Conservation (phyloP, 1,140 invertebrate species). For the Drosophila bocqueti region DNA sequence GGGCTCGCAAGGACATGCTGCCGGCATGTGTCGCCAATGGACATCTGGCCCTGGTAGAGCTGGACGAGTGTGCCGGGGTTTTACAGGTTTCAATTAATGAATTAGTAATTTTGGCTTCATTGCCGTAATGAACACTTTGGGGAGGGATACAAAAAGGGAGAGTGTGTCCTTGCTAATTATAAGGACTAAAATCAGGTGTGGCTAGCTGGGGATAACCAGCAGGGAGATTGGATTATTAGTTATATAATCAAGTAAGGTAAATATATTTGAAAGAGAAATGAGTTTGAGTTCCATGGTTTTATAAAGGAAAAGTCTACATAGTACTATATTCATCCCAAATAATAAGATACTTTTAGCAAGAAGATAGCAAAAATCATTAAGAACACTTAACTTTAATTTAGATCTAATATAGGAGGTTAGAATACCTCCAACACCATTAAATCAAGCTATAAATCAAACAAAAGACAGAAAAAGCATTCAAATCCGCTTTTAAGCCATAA, state of each 20-base stretch:
- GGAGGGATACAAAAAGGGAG: conserved; percentile 1
- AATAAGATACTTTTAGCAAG: not conserved
- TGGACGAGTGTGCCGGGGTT: conserved; percentile 20
- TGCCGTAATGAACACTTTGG: conserved; percentile 68
- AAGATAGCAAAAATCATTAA: not conserved
- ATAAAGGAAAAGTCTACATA: not conserved
- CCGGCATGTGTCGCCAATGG: conserved; percentile 44
- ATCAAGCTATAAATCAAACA: not conserved
- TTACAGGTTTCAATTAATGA: conserved; percentile 75
- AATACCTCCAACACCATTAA: not conserved
- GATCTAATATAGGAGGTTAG: too few species aligned
- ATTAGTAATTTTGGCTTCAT: conserved; percentile 79
- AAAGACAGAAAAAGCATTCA: not conserved
- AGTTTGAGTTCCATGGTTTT: too few species aligned
- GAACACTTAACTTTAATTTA: not conserved
- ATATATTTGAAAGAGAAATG: not conserved
- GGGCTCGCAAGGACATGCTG: conserved; percentile 9
- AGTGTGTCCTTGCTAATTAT: conserved; percentile 23
- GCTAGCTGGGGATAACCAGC: not conserved
- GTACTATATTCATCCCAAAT: not conserved
- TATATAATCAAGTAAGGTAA: not conserved
- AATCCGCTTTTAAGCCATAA: not conserved
- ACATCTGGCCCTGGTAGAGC: conserved; percentile 29
- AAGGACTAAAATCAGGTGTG: conserved; percentile 2
- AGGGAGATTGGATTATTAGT: not conserved